Base-by-base conservation (phyloP, 2,113 vertebrate genomes). In the Strigops habroptila region DNA sequence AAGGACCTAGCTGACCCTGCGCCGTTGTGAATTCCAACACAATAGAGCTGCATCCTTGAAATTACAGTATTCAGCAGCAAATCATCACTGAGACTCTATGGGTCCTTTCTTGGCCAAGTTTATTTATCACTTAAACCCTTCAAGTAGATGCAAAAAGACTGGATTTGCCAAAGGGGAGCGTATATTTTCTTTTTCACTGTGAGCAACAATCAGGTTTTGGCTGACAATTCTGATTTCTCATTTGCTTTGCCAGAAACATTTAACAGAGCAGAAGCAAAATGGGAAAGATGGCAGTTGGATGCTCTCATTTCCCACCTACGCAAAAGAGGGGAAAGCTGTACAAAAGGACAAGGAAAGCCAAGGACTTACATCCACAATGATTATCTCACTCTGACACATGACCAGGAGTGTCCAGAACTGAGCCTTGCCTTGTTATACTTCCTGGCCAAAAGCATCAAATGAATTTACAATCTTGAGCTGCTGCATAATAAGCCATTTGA, bases 81-180 rank as follows among this genome's bases (percentile, higher is more conserved):
- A 71, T 46, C 5, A 4, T 22, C 85, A 80, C 33, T 31, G n/a
- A 91, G 37, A n/a, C 39, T 67, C 28, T 3, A 30, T 0, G 1
- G 33, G 37, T n/a, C 41, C 21, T 43, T 79, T 37, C 52, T 86
- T 53, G 73, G 80, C 37, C 44, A 71, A 86, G 86, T 15, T 44
- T 43, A 51, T 6, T 5, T 43, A 69, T 4, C 59, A 22, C 70
- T 82, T 57, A 75, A 93, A 83, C 23, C n/a, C 60, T 79, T 71
- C 16, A 78, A 71, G 91, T 86, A 88, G 71, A 93, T 83, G 57
- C 25, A 49, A 91, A 70, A 68, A 51, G 60, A 31, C 48, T 55
- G 30, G 46, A 64, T 92, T 91, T 95, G 92, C 90, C 88, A 89
- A 87, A 88, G 63, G 69, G 59, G n/a, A 93, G 63, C 3, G 7